Conservation (phyloP, 2,888 invertebrate genomes). For the Acronicta psi region DNA sequence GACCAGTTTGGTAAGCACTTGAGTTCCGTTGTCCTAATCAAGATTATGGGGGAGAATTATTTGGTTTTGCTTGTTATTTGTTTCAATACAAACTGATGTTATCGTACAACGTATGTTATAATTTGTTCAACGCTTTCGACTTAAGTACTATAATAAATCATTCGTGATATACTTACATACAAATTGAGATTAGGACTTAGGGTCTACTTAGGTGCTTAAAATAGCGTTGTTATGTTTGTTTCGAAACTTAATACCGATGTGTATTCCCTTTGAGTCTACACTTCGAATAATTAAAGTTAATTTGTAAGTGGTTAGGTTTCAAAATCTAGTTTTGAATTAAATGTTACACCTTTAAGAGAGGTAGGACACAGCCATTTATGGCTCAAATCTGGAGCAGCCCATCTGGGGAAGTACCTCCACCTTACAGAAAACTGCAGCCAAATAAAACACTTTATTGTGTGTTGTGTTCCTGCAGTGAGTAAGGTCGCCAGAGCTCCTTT, state of each 20-base stretch:
- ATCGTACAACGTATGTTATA: slow-evolving; percentile 34
- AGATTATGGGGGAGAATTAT: slow-evolving; percentile 72
- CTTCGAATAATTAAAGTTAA: slow-evolving; percentile 9
- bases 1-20: slow-evolving; percentile 84
- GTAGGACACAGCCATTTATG: too few relatives aligned
- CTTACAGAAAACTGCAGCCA: too few relatives aligned
- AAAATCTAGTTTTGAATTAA: slow-evolving; percentile 8
- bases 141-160: slow-evolving; percentile 32
- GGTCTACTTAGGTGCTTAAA: slow-evolving; percentile 18
- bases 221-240: slow-evolving; percentile 15
- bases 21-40: slow-evolving; percentile 81
- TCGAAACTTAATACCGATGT: slow-evolving; percentile 20
- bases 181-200: slow-evolving; percentile 36
- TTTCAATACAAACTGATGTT: slow-evolving; percentile 55
- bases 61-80: slow-evolving; percentile 61
- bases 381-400: too few relatives aligned
- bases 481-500: too few relatives aligned
- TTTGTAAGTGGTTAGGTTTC: slow-evolving; percentile 17
- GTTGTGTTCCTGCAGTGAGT: too few relatives aligned
- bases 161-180: slow-evolving; percentile 11
- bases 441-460: too few relatives aligned
- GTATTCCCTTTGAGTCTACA: not conserved
- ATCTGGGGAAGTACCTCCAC: too few relatives aligned
- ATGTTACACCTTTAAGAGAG: too few relatives aligned
- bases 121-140: slow-evolving; percentile 39